These are phyloP conservation scores for Hydropsyche tenuis DNA, from an alignment of 1,140 invertebrate species.

Conservation along the genomic window DNA sequence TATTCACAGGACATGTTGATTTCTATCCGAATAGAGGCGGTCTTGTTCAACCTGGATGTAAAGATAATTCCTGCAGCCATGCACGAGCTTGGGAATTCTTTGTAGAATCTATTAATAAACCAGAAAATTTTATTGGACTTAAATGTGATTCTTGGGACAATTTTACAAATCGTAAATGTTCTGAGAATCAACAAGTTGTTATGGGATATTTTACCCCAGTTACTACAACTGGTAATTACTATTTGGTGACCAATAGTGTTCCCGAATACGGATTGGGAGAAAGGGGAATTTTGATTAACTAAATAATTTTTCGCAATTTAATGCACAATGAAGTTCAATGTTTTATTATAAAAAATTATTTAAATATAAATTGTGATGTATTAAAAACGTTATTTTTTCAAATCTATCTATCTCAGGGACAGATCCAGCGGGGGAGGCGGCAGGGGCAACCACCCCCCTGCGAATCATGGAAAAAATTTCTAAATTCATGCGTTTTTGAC, in stretches of 20 bases:
- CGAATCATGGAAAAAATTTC: too few relatives aligned
- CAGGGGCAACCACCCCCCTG: too few relatives aligned
- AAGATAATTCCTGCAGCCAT: constrained; percentile 69
- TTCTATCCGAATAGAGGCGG: constrained; percentile 81
- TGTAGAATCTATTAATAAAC: constrained; percentile 64
- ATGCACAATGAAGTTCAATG: too few relatives aligned
- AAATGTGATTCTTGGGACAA: constrained; percentile 53
- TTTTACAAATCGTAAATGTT: constrained; percentile 53
- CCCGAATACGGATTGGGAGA: constrained; percentile 16
- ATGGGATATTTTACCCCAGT: constrained; percentile 51
- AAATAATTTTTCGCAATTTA: too few relatives aligned
- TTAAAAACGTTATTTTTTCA: too few relatives aligned
- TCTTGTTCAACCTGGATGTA: constrained; percentile 61
- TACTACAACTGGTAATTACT: constrained; percentile 11
- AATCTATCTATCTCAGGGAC: too few relatives aligned
- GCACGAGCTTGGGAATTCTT: constrained; percentile 68
- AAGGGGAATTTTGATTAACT: background rate
- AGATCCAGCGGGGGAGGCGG: too few relatives aligned
- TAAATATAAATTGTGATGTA: too few relatives aligned
- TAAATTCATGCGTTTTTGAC: too few relatives aligned
- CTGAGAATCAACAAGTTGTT: background rate
- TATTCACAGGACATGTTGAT: constrained; percentile 69
- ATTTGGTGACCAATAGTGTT: background rate
- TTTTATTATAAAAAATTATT: too few relatives aligned
- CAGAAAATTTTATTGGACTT: constrained; percentile 52